Conservation (phyloP, 2,888 invertebrate species). For the Himalopsyche japonica region DNA sequence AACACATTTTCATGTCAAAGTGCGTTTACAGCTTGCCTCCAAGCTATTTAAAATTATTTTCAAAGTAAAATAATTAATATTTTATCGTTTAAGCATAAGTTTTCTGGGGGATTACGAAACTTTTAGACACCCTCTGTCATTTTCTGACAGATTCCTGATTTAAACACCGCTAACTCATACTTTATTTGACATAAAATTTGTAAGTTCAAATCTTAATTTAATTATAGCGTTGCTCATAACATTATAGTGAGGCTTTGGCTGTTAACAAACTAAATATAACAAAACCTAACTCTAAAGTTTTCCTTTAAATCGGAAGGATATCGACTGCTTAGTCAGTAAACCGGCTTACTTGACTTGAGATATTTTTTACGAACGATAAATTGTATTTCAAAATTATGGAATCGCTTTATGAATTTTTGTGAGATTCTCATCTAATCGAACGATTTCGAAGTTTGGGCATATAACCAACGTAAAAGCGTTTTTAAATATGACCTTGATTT, state of each 20-base stretch:
- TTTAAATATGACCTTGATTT: too few relatives aligned
- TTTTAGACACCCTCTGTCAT: slow-evolving; percentile 27
- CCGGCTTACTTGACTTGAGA: too few relatives aligned
- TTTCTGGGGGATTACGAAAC: slow-evolving; percentile 20
- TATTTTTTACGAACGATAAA: too few relatives aligned
- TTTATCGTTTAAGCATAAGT: background rate
- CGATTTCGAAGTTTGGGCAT: too few relatives aligned
- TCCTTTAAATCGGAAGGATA: too few relatives aligned
- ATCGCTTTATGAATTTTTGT: too few relatives aligned
- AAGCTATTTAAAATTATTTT: background rate
- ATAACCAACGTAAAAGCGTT: too few relatives aligned
- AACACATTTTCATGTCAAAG: background rate
- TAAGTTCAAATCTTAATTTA: background rate
- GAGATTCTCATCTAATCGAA: too few relatives aligned
- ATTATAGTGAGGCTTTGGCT: background rate
- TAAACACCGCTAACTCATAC: background rate
- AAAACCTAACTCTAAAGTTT: too few relatives aligned
- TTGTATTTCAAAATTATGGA: too few relatives aligned
- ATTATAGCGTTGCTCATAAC: background rate
- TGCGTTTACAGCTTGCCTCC: background rate
- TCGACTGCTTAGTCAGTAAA: too few relatives aligned
- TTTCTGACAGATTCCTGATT: slow-evolving; percentile 30
- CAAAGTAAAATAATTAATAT: slow-evolving; percentile 16
- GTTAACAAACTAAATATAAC: too few relatives aligned
- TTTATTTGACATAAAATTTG: background rate